phyloP scores from a whole-genome alignment of 2,113 vertebrate species.

The Bubo blakistoni region DNA sequence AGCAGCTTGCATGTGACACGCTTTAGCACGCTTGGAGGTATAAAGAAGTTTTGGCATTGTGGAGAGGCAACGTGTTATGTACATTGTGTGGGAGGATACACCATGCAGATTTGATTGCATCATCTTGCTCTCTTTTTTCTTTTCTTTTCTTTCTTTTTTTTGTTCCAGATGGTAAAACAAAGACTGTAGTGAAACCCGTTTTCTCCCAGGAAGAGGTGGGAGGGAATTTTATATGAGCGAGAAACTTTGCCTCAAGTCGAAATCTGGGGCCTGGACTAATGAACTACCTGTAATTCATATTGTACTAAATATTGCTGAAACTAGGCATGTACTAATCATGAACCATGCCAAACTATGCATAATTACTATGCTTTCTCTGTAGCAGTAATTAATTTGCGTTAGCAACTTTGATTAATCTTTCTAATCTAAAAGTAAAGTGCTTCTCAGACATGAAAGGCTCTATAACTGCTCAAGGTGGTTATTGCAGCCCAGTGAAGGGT shows the following conservation, averaged over 20 bases:
- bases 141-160: background rate
- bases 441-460: slow-evolving; percentile 57
- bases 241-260: slow-evolving; percentile 60
- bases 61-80: background rate
- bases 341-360: slow-evolving; percentile 56
- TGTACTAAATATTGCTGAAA: slow-evolving; percentile 57
- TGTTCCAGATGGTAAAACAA: slow-evolving; percentile 59
- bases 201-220: slow-evolving; percentile 63
- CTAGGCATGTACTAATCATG: slow-evolving; percentile 55
- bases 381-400: slow-evolving; percentile 65
- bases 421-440: slow-evolving; percentile 46
- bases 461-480: background rate
- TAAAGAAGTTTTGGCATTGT: slow-evolving; percentile 7
- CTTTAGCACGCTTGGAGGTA: slow-evolving; percentile 21
- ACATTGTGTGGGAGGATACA: slow-evolving; percentile 55
- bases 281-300: slow-evolving; percentile 54
- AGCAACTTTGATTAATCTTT: slow-evolving; percentile 64
- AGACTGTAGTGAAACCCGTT: slow-evolving; percentile 58
- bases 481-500: background rate
- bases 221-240: slow-evolving; percentile 59
- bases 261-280: slow-evolving; percentile 56
- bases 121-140: slow-evolving; percentile 1
- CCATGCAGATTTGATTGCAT: slow-evolving; percentile 54
- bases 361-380: slow-evolving; percentile 55
- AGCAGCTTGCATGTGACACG: slow-evolving; percentile 34